Evolutionary conservation across 2,888 invertebrate genomes (phyloP).

Genomic region (Tetranychus piercei): DNA sequence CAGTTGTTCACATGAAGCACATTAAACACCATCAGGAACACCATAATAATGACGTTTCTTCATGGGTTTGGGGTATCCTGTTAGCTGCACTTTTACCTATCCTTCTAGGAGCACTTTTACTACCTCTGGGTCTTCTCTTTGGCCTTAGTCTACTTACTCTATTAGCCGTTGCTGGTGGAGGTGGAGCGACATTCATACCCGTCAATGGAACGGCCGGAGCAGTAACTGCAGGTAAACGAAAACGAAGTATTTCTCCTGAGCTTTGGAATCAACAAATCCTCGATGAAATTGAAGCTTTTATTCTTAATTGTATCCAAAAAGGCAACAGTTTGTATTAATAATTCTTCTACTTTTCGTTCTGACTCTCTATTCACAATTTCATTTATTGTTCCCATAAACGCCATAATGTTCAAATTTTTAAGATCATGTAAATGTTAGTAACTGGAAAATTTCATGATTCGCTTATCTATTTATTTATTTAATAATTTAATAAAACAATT

Average conservation of each 20-base stretch:
- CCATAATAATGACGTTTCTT: neutral
- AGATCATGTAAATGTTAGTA: no score
- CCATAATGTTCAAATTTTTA: no score
- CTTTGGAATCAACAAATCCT: neutral
- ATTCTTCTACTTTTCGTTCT: neutral
- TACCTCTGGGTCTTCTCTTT: neutral
- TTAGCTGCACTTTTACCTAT: neutral
- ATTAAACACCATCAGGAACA: neutral
- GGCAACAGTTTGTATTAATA: neutral
- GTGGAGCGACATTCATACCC: neutral
- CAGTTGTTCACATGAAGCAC: neutral
- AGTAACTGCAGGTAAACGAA: neutral
- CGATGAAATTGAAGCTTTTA: neutral
- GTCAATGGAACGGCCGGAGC: neutral
- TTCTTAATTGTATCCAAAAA: neutral
- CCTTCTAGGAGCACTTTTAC: neutral
- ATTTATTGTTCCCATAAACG: neutral
- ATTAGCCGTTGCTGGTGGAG: neutral
- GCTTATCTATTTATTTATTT: no score
- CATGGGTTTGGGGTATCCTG: neutral
- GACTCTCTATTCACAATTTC: neutral
- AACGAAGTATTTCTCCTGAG: neutral
- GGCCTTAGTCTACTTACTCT: neutral
- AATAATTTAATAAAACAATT: no score
- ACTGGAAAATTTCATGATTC: no score